Percentiles rank a stretch among this genome's conserved stretches.
Conservation (phyloP, 1,140 invertebrate species). For the Oedothorax gibbosus region DNA sequence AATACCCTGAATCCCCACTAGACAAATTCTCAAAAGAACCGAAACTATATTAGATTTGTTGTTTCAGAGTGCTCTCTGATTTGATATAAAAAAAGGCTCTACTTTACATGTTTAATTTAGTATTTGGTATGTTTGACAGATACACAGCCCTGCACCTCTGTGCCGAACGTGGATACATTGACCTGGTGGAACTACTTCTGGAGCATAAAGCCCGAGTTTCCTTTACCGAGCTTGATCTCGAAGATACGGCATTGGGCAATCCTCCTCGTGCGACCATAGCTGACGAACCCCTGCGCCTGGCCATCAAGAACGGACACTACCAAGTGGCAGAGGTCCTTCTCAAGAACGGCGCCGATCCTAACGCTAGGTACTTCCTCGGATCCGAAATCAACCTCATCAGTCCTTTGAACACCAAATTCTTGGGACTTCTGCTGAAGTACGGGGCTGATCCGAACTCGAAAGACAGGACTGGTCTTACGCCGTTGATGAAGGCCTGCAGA, state of each 20-base stretch:
- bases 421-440: constrained; percentile 84
- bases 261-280: constrained; percentile 65
- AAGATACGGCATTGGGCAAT: constrained; percentile 62
- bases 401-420: constrained; percentile 77
- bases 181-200: constrained; percentile 76
- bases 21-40: too few species aligned
- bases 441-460: constrained; percentile 88
- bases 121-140: too few species aligned
- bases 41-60: too few species aligned
- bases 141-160: constrained; percentile 90
- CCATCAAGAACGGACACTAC: constrained; percentile 87
- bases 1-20: too few species aligned
- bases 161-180: constrained; percentile 81
- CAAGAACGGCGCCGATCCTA: constrained; percentile 78
- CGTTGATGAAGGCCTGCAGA: constrained; percentile 87
- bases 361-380: constrained; percentile 85
- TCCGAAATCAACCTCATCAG: constrained; percentile 89
- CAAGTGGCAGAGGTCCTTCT: constrained; percentile 76
- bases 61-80: too few species aligned
- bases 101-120: too few species aligned
- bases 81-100: too few species aligned
- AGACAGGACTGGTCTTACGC: constrained; percentile 84
- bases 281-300: constrained; percentile 84
- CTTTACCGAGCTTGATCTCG: constrained; percentile 70
- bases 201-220: constrained; percentile 84